Conservation (phyloP, 2,113 vertebrate species). For the Perccottus glenii region DNA sequence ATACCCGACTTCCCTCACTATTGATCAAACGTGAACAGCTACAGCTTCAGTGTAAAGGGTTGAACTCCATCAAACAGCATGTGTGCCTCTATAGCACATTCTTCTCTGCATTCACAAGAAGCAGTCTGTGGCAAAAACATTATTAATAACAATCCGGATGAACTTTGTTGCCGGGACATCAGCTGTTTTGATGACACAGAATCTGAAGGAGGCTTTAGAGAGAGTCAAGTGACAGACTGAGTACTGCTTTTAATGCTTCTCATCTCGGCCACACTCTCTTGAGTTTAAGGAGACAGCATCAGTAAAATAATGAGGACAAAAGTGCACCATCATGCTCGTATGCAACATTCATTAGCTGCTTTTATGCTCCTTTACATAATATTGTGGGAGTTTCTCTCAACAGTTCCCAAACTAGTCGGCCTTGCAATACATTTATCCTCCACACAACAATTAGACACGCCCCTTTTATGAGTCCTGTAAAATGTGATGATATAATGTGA, state of each 20-base stretch:
- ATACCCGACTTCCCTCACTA: too few relatives aligned
- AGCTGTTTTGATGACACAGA: conserved; percentile 36
- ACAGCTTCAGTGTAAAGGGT: too few relatives aligned
- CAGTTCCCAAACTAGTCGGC: too few relatives aligned
- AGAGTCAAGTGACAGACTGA: conserved; percentile 34
- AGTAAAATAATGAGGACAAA: conserved; percentile 20
- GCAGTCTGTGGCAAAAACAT: neutral
- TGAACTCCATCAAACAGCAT: neutral
- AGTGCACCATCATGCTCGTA: conserved; percentile 13
- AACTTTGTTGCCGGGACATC: conserved; percentile 51
- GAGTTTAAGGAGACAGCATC: conserved; percentile 2
- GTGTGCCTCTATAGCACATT: conserved; percentile 14
- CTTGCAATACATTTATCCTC: too few relatives aligned
- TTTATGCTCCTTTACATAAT: too few relatives aligned
- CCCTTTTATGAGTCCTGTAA: too few relatives aligned
- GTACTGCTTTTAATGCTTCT: conserved; percentile 50
- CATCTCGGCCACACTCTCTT: conserved; percentile 31
- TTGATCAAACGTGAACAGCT: too few relatives aligned
- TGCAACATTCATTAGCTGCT: conserved; percentile 1
- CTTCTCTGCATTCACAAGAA: conserved; percentile 27
- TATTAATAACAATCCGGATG: conserved; percentile 41
- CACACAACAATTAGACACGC: too few relatives aligned
- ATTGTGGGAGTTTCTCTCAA: too few relatives aligned
- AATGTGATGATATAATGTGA: too few relatives aligned
- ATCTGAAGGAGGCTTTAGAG: conserved; percentile 28